Percentiles rank a stretch among this genome's conserved stretches.
phyloP scores from a whole-genome alignment of 2,113 vertebrate genomes.

The Bubo bubo region DNA sequence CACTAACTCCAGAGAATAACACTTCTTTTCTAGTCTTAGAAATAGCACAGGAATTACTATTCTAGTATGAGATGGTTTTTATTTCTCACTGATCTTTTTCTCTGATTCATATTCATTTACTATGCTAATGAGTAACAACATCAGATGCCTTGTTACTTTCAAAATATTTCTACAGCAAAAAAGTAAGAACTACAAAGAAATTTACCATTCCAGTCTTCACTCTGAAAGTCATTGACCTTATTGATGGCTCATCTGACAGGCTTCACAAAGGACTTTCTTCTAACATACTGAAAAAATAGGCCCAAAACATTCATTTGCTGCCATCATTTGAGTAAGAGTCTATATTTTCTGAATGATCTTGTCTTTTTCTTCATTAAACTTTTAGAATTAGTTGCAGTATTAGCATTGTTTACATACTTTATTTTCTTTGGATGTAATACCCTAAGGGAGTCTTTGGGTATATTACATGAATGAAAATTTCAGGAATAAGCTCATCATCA shows the following conservation, averaged over 20 bases:
- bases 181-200: not conserved
- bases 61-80: not conserved
- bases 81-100: not conserved
- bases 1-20: not conserved
- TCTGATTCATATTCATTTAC: not conserved
- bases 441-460: not conserved
- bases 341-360: not conserved
- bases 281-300: not conserved
- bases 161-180: not conserved
- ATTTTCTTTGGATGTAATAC: not conserved
- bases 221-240: not conserved
- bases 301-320: not conserved
- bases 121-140: not conserved
- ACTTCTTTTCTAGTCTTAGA: constrained; percentile 9
- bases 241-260: not conserved
- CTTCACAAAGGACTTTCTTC: not conserved
- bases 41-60: not conserved
- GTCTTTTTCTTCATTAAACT: not conserved
- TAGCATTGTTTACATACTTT: not conserved
- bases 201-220: not conserved
- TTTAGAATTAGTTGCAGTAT: not conserved
- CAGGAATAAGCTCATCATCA: not conserved
- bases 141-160: not conserved
- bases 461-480: not conserved
- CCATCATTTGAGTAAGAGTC: not conserved